Percentiles rank a stretch among this genome's conserved stretches.
These are phyloP conservation scores for Diadophis punctatus DNA, from an alignment of 2,113 vertebrate species.

Conservation along the genomic window DNA sequence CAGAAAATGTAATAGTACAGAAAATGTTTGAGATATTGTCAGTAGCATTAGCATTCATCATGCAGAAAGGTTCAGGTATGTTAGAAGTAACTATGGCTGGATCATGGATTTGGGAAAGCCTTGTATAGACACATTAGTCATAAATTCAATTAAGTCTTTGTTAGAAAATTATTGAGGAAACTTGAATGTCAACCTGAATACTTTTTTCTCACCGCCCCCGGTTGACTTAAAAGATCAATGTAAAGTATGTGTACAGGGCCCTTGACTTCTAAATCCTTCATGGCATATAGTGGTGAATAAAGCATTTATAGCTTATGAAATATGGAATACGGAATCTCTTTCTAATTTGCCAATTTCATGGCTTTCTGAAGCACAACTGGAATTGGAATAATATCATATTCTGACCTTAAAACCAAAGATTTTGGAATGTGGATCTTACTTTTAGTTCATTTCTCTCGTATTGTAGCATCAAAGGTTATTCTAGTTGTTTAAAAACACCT, in stretches of 20 bases:
- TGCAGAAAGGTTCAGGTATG: neutral
- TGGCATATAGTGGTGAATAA: neutral
- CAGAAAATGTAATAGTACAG: neutral
- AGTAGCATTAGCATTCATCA: neutral
- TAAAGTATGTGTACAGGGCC: neutral
- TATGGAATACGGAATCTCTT: neutral
- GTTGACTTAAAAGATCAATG: neutral
- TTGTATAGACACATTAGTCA: neutral
- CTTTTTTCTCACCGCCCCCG: neutral
- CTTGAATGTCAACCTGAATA: neutral
- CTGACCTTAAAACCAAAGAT: neutral
- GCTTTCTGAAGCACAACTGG: neutral
- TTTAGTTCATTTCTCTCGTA: neutral
- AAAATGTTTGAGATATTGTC: neutral
- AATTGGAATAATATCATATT: neutral
- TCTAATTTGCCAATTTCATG: neutral
- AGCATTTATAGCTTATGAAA: neutral
- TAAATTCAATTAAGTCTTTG: neutral
- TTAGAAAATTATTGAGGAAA: neutral
- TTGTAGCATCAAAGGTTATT: neutral
- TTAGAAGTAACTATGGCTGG: neutral
- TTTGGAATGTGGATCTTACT: neutral
- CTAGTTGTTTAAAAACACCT: neutral
- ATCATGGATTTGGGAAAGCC: neutral
- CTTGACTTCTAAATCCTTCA: neutral